Evolutionary conservation across 2,113 vertebrate genomes (phyloP).

Genomic region (Australoheros scitulus): DNA sequence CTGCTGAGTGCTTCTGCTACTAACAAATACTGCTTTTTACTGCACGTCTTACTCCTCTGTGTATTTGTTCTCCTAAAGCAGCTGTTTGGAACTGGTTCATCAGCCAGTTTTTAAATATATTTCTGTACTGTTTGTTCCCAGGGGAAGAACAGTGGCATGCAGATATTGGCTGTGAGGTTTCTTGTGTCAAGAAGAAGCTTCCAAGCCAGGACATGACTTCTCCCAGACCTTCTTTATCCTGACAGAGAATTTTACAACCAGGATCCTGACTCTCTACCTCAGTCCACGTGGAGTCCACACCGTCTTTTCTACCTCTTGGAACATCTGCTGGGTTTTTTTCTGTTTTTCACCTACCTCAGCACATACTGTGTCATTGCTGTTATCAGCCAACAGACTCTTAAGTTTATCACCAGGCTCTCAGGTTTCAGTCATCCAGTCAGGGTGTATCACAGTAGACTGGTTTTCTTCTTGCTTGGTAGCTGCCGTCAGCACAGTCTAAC

Average conservation of each 20-base stretch:
- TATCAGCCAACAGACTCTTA: slow-evolving; percentile 19
- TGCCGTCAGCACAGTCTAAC: neutral
- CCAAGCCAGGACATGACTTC: slow-evolving; percentile 16
- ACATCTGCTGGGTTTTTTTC: neutral
- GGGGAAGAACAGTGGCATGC: neutral
- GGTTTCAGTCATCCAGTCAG: neutral
- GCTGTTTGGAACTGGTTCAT: neutral
- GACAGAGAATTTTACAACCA: slow-evolving; percentile 2
- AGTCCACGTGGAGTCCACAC: neutral
- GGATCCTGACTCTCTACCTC: slow-evolving; percentile 38
- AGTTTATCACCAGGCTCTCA: slow-evolving; percentile 3
- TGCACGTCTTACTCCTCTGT: neutral
- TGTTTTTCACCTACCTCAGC: slow-evolving; percentile 38
- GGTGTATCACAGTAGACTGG: neutral
- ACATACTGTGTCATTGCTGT: neutral
- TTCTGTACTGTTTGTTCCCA: neutral
- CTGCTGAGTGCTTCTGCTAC: neutral
- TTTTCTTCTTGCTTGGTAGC: neutral
- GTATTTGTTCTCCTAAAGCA: neutral
- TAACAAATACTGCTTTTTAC: neutral
- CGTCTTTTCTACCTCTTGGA: slow-evolving; percentile 14
- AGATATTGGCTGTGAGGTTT: neutral
- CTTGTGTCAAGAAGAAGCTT: neutral
- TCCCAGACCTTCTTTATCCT: slow-evolving; percentile 28
- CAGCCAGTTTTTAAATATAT: neutral